Evolutionary conservation across 37 sponge, comb jelly and placozoan species (phyloP).

Genomic region (Mnemiopsis leidyi): DNA sequence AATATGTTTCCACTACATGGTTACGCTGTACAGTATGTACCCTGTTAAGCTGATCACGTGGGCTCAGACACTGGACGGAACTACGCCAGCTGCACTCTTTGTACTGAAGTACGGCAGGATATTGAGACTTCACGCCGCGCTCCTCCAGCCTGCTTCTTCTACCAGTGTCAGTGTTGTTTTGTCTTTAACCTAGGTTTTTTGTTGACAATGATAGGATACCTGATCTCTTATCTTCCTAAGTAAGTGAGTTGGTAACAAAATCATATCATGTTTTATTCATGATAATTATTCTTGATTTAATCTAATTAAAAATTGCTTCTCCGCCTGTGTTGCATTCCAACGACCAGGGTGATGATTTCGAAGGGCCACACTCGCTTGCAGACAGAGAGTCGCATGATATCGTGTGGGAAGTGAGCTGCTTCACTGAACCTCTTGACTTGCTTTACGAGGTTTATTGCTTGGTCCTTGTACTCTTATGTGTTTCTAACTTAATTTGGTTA

Average conservation of each 20-base stretch:
- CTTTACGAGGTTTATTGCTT: slow-evolving; percentile 40
- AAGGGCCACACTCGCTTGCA: background rate
- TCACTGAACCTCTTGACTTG: slow-evolving; percentile 12
- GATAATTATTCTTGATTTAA: no score
- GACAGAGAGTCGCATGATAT: slow-evolving; percentile 44
- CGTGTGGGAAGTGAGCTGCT: slow-evolving; percentile 55
- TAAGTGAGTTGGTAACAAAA: no score
- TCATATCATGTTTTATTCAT: no score
- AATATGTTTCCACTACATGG: slow-evolving; percentile 53
- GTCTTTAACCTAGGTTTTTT: no score
- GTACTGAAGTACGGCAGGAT: background rate
- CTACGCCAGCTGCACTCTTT: background rate
- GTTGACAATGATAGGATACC: no score
- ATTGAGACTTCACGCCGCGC: background rate
- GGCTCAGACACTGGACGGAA: background rate
- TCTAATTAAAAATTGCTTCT: no score
- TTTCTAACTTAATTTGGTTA: no score
- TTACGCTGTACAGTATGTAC: slow-evolving; percentile 28
- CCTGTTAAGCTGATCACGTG: background rate
- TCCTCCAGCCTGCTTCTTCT: background rate
- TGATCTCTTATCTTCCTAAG: no score
- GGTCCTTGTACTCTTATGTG: no score
- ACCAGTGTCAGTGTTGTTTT: background rate
- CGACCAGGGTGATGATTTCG: background rate
- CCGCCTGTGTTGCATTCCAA: no score